Base-by-base conservation (phyloP, 92 coral and sea anemone species). In the Pocillopora meandrina region DNA sequence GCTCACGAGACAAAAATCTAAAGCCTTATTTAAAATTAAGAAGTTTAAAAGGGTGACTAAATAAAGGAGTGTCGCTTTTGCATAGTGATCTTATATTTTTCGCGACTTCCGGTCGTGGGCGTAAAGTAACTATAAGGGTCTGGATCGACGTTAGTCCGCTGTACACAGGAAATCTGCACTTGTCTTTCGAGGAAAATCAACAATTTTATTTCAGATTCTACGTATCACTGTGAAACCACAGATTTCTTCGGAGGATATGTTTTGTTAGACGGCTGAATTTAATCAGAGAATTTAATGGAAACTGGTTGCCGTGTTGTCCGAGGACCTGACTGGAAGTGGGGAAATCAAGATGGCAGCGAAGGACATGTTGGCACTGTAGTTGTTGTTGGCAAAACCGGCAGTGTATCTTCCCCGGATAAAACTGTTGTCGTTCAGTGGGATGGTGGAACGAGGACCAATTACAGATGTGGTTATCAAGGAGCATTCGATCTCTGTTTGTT, bases 381-480 rank as follows among this genome's bases (percentile, higher is more conserved):
- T 74, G 92, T 92, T 34, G 93, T 94, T 2, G 98, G 98, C 0
- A 82, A 87, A 42, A 74, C 87, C 47, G 95, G 95, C 0, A 94
- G 98, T 33, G 72, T 75, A 11, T 81, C 98, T 71, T 94, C 98
- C 33, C 98, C 98, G 14, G 98, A 94, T 55, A 92, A 94, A 71
- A 94, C 98, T 71, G 98, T 92, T 26, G 90, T 94, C 12, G 95
- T 94, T 19, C 98, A 94, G 80, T 94, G 98, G 98, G 98, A 94
- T 74, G 92, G 89, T 35, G 98, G 98, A 6, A 92, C 92, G 15
- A 90, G 92, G 83, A 94, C 98, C 12, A 94, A 94, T 72, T 94
- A 94, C 64, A 90, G 98, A 87, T 94, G 98, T 76, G 98, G 98
- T 12, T 86, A 90, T 81, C 95, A 94, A 66, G 76, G 89, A 69